Evolutionary conservation across 2,797 vertebrate species (phyloP).

Genomic region (Toxotes lorentzi): DNA sequence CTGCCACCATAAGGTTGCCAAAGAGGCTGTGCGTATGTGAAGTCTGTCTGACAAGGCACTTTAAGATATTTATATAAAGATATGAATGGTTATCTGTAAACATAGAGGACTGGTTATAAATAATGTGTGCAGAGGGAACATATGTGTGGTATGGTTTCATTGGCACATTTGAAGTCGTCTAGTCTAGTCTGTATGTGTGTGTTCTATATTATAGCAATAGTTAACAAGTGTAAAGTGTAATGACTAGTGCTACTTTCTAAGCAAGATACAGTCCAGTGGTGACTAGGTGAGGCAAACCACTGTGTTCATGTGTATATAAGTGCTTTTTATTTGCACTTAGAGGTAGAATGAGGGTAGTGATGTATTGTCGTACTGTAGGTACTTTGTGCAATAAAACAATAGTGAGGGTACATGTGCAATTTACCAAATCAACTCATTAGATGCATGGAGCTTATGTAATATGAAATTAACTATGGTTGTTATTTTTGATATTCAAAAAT

Average conservation of each 20-base stretch:
- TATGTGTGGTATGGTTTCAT: constrained; percentile 37
- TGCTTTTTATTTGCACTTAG: constrained; percentile 57
- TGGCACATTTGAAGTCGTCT: constrained; percentile 55
- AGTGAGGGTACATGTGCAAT: constrained; percentile 72
- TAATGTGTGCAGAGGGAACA: constrained; percentile 15
- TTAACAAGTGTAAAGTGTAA: constrained; percentile 34
- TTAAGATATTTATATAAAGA: constrained; percentile 44
- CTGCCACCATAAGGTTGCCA: constrained; percentile 44
- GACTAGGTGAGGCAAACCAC: constrained; percentile 63
- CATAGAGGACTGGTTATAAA: not conserved
- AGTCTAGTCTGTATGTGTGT: constrained; percentile 41
- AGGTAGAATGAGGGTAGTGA: constrained; percentile 42
- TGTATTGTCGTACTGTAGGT: constrained; percentile 40
- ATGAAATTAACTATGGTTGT: constrained; percentile 21
- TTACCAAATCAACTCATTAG: constrained; percentile 36
- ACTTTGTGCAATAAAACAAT: constrained; percentile 72
- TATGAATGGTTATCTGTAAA: constrained; percentile 25
- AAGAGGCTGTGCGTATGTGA: constrained; percentile 59
- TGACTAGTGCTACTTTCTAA: constrained; percentile 31
- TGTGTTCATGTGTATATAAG: constrained; percentile 55
- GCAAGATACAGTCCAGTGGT: constrained; percentile 46
- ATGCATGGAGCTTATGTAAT: constrained; percentile 44
- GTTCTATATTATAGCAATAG: constrained; percentile 66
- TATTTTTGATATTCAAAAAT: constrained; percentile 64
- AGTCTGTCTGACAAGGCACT: constrained; percentile 57